These are phyloP conservation scores for Zaprionus nigranus DNA, from an alignment of 1,140 invertebrate genomes.

Conservation along the genomic window DNA sequence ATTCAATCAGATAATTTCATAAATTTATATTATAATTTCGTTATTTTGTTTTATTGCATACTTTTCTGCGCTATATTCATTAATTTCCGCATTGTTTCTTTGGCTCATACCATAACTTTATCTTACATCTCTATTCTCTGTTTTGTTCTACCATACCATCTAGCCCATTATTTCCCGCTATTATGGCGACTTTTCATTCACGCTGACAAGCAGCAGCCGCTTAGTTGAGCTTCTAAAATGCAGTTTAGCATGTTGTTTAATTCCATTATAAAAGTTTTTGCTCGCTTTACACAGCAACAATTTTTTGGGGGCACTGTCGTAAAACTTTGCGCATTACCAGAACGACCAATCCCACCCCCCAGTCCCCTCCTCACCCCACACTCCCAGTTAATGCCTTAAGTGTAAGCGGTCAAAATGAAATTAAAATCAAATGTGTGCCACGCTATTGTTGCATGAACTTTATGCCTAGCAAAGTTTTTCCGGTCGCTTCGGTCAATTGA, in stretches of 20 bases:
- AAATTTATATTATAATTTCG: neutral
- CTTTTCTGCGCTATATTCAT: constrained; percentile 7
- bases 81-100: neutral
- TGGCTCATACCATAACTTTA: neutral
- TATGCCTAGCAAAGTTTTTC: constrained; percentile 61
- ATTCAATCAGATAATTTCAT: neutral
- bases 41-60: neutral
- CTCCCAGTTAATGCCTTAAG: constrained; percentile 58
- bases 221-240: constrained; percentile 18
- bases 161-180: neutral
- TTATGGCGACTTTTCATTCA: constrained; percentile 9
- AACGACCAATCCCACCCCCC: neutral
- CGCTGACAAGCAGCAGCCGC: constrained; percentile 24
- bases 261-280: constrained; percentile 55
- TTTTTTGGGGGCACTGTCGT: constrained; percentile 27
- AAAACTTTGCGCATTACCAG: constrained; percentile 65
- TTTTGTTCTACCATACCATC: neutral
- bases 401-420: constrained; percentile 63
- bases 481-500: constrained; percentile 64
- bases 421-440: constrained; percentile 61
- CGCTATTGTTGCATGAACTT: constrained; percentile 54
- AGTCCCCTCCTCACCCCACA: constrained; percentile 6
- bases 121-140: neutral
- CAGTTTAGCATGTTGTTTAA: constrained; percentile 43
- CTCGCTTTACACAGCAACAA: constrained; percentile 34